Percentiles rank a stretch among this genome's conserved stretches.
Conservation (phyloP, 2,888 invertebrate species). For the Hirtodrosophila trivittata region DNA sequence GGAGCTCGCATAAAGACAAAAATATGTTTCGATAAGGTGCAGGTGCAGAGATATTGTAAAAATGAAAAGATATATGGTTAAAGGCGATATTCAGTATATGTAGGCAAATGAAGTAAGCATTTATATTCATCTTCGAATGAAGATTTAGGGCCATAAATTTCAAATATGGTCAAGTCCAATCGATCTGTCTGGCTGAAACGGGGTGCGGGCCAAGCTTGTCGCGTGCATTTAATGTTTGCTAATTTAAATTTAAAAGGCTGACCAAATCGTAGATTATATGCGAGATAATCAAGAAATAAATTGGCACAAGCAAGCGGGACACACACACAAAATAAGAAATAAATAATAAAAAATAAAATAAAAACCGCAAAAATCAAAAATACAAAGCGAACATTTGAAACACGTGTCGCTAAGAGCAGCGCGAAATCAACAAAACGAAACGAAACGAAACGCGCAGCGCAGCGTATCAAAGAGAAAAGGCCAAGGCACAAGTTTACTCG, state of each 20-base stretch:
- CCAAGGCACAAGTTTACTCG: constrained; percentile 5
- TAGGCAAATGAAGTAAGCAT: too few species aligned
- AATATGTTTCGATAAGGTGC: neutral
- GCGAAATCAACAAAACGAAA: constrained; percentile 51
- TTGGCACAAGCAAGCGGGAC: constrained; percentile 59
- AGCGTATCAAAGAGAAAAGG: constrained; percentile 49
- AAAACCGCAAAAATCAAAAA: constrained; percentile 27
- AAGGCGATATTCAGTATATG: too few species aligned
- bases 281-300: constrained; percentile 70
- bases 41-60: neutral
- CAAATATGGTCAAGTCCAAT: constrained; percentile 1
- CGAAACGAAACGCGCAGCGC: constrained; percentile 32
- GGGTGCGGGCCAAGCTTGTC: constrained; percentile 30
- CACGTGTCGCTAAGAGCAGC: constrained; percentile 70
- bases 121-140: too few species aligned
- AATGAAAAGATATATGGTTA: neutral
- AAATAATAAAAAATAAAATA: constrained; percentile 7
- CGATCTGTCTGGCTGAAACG: neutral
- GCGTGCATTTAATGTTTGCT: constrained; percentile 72
- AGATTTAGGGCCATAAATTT: constrained; percentile 10
- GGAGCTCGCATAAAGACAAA: too few species aligned
- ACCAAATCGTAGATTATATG: constrained; percentile 65
- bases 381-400: constrained; percentile 66
- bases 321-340: constrained; percentile 21
- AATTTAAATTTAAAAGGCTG: constrained; percentile 76